phyloP scores from a whole-genome alignment of 2,113 vertebrate genomes.

The Microtus oregoni region DNA sequence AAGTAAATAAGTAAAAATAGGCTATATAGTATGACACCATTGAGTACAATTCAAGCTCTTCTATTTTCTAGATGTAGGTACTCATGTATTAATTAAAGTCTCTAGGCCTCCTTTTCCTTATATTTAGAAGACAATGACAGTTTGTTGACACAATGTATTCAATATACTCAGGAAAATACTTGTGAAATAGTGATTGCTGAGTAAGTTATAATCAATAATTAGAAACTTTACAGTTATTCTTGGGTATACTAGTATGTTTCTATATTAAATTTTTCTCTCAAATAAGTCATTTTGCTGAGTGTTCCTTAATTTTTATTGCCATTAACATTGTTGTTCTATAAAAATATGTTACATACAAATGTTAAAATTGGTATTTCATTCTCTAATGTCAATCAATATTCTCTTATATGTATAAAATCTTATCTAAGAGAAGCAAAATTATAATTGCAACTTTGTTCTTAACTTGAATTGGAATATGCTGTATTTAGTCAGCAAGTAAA shows the following conservation, averaged over 20 bases:
- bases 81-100: background rate
- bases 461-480: background rate
- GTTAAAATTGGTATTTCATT: background rate
- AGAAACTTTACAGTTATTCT: background rate
- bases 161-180: background rate
- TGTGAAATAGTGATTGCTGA: background rate
- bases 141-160: background rate
- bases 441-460: background rate
- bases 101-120: background rate
- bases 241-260: background rate
- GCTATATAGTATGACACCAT: background rate
- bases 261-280: background rate
- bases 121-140: background rate
- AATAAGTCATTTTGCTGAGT: background rate
- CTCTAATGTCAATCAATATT: background rate
- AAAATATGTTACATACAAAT: background rate
- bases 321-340: background rate
- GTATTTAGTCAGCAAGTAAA: background rate
- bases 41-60: background rate
- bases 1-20: background rate
- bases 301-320: background rate
- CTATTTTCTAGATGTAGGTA: background rate
- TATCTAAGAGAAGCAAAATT: background rate
- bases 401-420: background rate
- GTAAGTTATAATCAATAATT: background rate